Conservation (phyloP, 2,113 vertebrate genomes). For the Macaca nemestrina region DNA sequence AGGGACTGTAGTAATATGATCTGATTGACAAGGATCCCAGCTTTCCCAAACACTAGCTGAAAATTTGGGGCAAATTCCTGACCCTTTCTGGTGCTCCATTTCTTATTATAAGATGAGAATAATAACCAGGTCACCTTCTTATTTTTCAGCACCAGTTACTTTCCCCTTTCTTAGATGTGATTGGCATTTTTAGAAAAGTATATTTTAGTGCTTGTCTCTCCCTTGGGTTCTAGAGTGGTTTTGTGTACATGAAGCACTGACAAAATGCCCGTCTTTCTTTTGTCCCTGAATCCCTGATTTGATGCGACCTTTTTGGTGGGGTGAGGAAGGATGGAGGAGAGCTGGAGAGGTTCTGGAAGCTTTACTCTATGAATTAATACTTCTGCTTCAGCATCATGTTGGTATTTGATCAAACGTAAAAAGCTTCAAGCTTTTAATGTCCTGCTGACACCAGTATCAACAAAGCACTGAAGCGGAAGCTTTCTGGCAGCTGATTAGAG, state of each 20-base stretch:
- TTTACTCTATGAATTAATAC: conserved; percentile 56
- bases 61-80: conserved; percentile 22
- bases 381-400: conserved; percentile 73
- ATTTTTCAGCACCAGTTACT: background rate
- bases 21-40: conserved; percentile 12
- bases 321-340: conserved; percentile 23
- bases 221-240: conserved; percentile 10
- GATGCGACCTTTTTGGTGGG: conserved; percentile 23
- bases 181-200: background rate
- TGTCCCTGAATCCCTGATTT: background rate
- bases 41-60: conserved; percentile 11
- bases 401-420: conserved; percentile 78
- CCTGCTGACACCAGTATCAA: conserved; percentile 72
- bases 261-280: background rate
- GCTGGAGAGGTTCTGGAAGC: conserved; percentile 37
- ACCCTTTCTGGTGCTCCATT: background rate
- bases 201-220: background rate
- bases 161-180: background rate
- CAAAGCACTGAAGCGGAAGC: conserved; percentile 78
- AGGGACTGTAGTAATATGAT: background rate
- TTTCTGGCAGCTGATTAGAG: conserved; percentile 74
- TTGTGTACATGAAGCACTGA: background rate
- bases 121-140: background rate
- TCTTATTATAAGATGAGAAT: conserved; percentile 44
- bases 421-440: conserved; percentile 77